Conservation (phyloP, 2,113 vertebrate species). For the Tetrax tetrax region DNA sequence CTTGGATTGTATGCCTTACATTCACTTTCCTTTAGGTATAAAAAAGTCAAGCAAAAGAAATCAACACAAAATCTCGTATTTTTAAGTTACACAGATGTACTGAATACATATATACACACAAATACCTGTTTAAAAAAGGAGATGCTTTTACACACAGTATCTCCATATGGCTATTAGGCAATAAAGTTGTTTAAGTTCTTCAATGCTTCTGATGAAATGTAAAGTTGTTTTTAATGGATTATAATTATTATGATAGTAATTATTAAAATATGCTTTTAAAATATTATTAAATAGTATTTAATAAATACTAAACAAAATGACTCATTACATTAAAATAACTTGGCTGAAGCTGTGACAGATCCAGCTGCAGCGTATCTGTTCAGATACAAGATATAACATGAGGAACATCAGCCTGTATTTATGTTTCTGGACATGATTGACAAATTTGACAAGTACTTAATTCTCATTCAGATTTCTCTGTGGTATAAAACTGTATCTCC, state of each 20-base stretch:
- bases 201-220: neutral
- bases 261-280: neutral
- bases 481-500: neutral
- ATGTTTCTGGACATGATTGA: neutral
- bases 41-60: neutral
- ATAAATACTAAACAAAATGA: neutral
- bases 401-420: neutral
- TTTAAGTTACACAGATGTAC: neutral
- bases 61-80: neutral
- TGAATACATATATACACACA: accelerated
- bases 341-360: neutral
- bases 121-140: neutral
- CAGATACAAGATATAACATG: neutral
- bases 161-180: neutral
- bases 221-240: neutral
- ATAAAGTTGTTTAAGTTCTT: neutral
- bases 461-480: neutral
- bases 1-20: conserved; percentile 97
- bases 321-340: neutral
- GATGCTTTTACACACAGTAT: neutral
- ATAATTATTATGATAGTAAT: neutral
- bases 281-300: neutral
- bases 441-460: neutral
- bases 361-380: neutral
- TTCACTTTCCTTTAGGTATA: conserved; percentile 88